phyloP scores from a whole-genome alignment of 1,140 invertebrate genomes.

The Globodera rostochiensis region DNA sequence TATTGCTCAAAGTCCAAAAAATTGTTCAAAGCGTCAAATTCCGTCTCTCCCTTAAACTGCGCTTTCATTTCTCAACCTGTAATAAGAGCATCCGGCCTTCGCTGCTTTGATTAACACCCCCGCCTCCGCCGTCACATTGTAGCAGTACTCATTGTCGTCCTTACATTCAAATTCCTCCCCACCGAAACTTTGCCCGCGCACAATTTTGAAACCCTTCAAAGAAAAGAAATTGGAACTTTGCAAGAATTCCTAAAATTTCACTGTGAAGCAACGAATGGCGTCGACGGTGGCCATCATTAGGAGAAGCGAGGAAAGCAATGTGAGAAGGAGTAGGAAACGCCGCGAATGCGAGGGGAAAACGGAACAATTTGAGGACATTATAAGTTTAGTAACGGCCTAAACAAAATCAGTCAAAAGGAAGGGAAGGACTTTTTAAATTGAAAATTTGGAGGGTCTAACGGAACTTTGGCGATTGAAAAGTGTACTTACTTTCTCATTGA shows the following conservation, averaged over 20 bases:
- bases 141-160: slow-evolving; percentile 39
- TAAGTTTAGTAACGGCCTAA: not conserved
- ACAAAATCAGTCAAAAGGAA: not conserved
- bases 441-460: no score
- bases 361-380: not conserved
- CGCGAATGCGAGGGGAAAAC: not conserved
- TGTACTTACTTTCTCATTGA: no score
- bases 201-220: slow-evolving; percentile 44
- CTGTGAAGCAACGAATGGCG: slow-evolving; percentile 11
- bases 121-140: slow-evolving; percentile 41
- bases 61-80: slow-evolving; percentile 9
- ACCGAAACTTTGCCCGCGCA: slow-evolving; percentile 39
- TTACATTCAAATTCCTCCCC: slow-evolving; percentile 39
- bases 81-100: slow-evolving; percentile 44
- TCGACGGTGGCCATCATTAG: not conserved
- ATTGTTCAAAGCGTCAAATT: not conserved
- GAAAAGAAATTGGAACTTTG: not conserved
- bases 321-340: not conserved
- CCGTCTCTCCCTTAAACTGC: no score
- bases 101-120: slow-evolving; percentile 29
- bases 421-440: no score
- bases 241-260: not conserved
- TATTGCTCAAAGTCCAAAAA: no score
- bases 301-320: not conserved
- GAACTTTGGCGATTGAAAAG: no score